Base-by-base conservation (phyloP, 2,113 vertebrate genomes). In the Gallinago jamesoni region DNA sequence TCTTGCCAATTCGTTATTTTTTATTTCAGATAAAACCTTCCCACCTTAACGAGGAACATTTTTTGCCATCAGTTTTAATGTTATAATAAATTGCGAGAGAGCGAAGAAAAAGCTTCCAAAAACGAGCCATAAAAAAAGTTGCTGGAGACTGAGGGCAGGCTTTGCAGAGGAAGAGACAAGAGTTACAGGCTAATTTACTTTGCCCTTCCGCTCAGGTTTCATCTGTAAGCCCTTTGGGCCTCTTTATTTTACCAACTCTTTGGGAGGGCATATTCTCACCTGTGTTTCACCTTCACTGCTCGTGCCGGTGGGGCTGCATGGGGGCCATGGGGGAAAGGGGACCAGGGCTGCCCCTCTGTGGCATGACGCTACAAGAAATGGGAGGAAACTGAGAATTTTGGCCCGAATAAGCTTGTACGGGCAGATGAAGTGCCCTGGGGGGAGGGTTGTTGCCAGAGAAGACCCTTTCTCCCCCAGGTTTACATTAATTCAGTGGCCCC, bases 1-100 rank as follows among this genome's bases (percentile, higher is more conserved):
- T 96, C 93, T 88, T 94, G 20, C 77, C 83, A 84, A 97, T 90
- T 79, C 47, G 68, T 90, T 96, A 88, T 83, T 89, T 91, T 59
- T 60, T 72, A 64, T 84, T 90, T 88, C 81, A 94, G 91, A 81
- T 87, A 85, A 94, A 93, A 73, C 56, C n/a, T 87, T 93, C 37
- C 79, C 82, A 57, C 62, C 81, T 82, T 95, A 97, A 95, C 5
- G 5, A 92, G 87, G 87, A 90, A 80, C 93, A 93, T 93, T 95
- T 94, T 89, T 45, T 56, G 45, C 60, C 72, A 67, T 95, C 6
- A 7, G n/a, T 95, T 90, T 93, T 86, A 91, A 95, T 77, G 63
- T 16, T 76, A 48, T 75, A 87, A 97, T 96, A 96, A 94, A 96
- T 95, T 91, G 80, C 4, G 2, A 39, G 69, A 52, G 50, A 90